Conservation (phyloP, 2,113 vertebrate species). For the Nerophis ophidion region DNA sequence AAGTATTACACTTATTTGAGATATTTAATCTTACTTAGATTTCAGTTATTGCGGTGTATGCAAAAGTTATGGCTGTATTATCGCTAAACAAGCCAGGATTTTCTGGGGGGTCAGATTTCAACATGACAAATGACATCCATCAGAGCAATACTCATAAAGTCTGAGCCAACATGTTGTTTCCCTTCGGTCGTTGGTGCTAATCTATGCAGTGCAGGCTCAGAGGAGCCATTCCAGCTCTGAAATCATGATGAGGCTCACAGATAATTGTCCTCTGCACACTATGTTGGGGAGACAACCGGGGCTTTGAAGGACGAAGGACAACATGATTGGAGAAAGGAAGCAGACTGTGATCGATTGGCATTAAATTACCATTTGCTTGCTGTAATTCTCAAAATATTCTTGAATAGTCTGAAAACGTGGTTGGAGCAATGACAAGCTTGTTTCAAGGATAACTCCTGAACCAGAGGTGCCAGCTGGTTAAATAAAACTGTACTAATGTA, state of each 20-base stretch:
- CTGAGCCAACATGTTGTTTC: constrained; percentile 62
- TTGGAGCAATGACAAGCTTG: too few species aligned
- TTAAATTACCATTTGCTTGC: constrained; percentile 55
- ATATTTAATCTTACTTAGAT: too few species aligned
- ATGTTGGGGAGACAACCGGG: constrained; percentile 6
- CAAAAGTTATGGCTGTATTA: constrained; percentile 43
- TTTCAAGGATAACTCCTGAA: too few species aligned
- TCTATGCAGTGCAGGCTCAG: constrained; percentile 66
- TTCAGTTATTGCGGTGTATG: too few species aligned
- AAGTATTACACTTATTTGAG: too few species aligned
- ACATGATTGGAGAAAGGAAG: constrained; percentile 63
- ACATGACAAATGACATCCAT: constrained; percentile 72
- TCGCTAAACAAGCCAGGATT: constrained; percentile 59
- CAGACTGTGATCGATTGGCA: constrained; percentile 68
- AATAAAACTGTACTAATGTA: too few species aligned
- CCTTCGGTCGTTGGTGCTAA: constrained; percentile 63
- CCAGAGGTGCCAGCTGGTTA: too few species aligned
- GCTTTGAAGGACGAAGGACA: constrained; percentile 39
- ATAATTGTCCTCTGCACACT: constrained; percentile 57
- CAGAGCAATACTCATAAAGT: constrained; percentile 58
- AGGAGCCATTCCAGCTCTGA: constrained; percentile 68
- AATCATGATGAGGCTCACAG: constrained; percentile 64
- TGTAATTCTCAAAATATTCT: too few species aligned
- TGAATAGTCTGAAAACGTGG: too few species aligned
- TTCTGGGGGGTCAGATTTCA: constrained; percentile 67